phyloP scores from a whole-genome alignment of 2,797 vertebrate genomes.

The Triplophysa yarkandensis region DNA sequence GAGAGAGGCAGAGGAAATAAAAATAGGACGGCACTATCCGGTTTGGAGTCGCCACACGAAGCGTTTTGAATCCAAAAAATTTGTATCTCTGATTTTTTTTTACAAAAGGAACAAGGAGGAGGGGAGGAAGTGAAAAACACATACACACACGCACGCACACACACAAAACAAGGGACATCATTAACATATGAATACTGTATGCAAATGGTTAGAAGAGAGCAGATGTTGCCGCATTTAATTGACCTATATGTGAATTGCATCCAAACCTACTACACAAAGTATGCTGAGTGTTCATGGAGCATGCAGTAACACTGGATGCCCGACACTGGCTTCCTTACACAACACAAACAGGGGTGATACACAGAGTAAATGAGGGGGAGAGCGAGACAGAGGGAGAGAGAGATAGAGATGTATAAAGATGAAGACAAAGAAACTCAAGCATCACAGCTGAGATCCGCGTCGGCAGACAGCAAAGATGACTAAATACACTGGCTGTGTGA shows the following conservation, averaged over 20 bases:
- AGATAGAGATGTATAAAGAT: slow-evolving; percentile 36
- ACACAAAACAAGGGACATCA: slow-evolving; percentile 87
- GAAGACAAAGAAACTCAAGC: slow-evolving; percentile 47
- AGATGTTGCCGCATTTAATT: slow-evolving; percentile 99
- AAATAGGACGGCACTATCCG: slow-evolving; percentile 79
- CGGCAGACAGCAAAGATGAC: slow-evolving; percentile 79
- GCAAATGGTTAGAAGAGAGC: slow-evolving; percentile 98
- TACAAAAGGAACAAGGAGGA: slow-evolving; percentile 75
- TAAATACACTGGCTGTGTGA: slow-evolving; percentile 76
- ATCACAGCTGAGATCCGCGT: slow-evolving; percentile 81
- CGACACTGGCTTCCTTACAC: slow-evolving; percentile 71
- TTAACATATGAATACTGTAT: slow-evolving; percentile 99
- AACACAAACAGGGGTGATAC: slow-evolving; percentile 53
- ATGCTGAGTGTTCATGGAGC: slow-evolving; percentile 90
- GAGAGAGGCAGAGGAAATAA: slow-evolving; percentile 77
- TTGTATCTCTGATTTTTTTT: slow-evolving; percentile 73
- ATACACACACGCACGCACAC: slow-evolving; percentile 59
- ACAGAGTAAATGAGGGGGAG: slow-evolving; percentile 54
- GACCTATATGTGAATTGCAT: slow-evolving; percentile 99
- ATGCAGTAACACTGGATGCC: slow-evolving; percentile 85
- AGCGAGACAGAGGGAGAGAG: slow-evolving; percentile 31
- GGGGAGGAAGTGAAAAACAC: slow-evolving; percentile 73
- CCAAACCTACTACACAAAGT: slow-evolving; percentile 97
- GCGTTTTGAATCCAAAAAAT: slow-evolving; percentile 88
- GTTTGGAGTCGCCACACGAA: slow-evolving; percentile 61